Evolutionary conservation across 2,113 vertebrate species (phyloP), one percentile per base, ranked within the genome.

Genomic region (Hirundichthys speculiger): DNA sequence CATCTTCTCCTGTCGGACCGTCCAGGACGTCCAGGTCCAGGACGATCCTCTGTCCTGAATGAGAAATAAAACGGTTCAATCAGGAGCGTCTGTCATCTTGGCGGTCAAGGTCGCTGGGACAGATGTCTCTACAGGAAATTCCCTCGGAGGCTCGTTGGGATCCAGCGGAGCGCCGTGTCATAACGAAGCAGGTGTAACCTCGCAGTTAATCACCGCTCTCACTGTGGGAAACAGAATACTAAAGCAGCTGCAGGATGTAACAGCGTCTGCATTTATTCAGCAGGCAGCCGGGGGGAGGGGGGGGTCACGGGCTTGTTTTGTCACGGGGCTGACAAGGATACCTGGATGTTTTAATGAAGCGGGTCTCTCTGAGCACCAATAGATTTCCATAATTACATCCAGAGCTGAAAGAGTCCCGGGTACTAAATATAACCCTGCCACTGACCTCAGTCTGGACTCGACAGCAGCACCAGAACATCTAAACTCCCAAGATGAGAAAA

Each of bases 281-380:
- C 60, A 38, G 5, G 2, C 20, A 34, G 50, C 56, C 18, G 14
- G 45, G 30, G 73, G 68, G 56, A 58, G 51, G 49, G 8, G 38
- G 1, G 40, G 13, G 62, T 69, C 47, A 47, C 62, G 0, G 62
- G 53, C 64, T 34, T 73, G 71, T n/a, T 56, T 80, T 81, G 77
- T 63, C 74, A 73, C 38, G 40, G 42, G 71, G 16, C 51, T 43
- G 34, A 79, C 59, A 69, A 77, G 73, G 40, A 39, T 68, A 66
- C 73, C 69, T 80, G 75, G 0, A 41, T 60, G 63, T 27, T 82
- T 75, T 77, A 84, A 82, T 77, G 81, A 84, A 81, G 43, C 4
- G 6, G 2, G 43, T n/a, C n/a, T 55, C 58, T 50, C 61, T 2
- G 8, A 14, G 50, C 24, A 39, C 9, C 59, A 69, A 75, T 63